Percentiles rank a stretch among this genome's conserved stretches.
phyloP scores from a whole-genome alignment of 2,797 vertebrate species.

The Lophotriccus pileatus region DNA sequence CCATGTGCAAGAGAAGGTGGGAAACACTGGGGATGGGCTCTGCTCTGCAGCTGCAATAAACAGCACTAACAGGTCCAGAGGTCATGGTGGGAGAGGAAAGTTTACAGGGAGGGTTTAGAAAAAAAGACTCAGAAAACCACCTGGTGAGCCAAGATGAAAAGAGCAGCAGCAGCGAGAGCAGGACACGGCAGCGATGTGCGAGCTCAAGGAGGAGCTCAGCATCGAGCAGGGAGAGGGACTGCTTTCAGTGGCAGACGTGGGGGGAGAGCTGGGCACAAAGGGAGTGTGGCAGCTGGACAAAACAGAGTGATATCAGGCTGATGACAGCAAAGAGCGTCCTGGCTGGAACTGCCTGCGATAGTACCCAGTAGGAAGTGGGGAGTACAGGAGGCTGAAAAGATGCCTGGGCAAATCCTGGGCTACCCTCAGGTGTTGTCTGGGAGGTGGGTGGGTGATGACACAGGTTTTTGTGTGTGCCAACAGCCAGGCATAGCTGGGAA shows the following conservation, averaged over 20 bases:
- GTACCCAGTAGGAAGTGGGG: neutral
- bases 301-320: neutral
- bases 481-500: neutral
- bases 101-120: neutral
- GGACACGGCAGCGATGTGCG: fast-evolving
- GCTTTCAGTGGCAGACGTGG: neutral
- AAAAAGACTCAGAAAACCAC: neutral
- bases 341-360: neutral
- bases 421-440: conserved; percentile 24
- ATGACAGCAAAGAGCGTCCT: neutral
- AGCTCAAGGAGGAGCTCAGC: neutral
- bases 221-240: neutral
- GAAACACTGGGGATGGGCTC: neutral
- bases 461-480: neutral
- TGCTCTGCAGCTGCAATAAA: neutral
- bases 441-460: conserved; percentile 38
- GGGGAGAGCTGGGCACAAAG: neutral
- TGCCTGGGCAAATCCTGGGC: neutral
- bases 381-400: neutral
- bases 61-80: neutral
- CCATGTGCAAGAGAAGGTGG: neutral
- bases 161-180: neutral
- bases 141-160: neutral
- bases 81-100: neutral
- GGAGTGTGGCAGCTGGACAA: neutral